Evolutionary conservation across 2,113 vertebrate species (phyloP).

Genomic region (Forbesichthys agassizii): DNA sequence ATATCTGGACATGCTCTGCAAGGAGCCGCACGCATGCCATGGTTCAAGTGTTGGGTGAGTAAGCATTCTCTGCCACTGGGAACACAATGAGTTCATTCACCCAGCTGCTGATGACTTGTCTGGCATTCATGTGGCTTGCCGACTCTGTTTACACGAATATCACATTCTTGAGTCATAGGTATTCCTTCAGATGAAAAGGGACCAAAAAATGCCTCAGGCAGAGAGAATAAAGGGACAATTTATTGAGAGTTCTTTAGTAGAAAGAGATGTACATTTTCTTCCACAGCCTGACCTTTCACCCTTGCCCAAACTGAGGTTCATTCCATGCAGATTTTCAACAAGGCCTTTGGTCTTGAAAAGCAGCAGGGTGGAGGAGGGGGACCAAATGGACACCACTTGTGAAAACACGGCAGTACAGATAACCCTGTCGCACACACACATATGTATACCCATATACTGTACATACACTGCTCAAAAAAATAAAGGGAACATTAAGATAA

Average conservation of each 20-base stretch:
- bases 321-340: too few relatives aligned
- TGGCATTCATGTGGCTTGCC: constrained; percentile 50
- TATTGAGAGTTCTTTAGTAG: background rate
- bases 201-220: constrained; percentile 24
- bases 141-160: constrained; percentile 63
- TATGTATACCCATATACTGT: background rate
- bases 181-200: constrained; percentile 16
- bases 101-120: constrained; percentile 60
- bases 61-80: constrained; percentile 8
- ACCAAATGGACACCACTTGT: constrained; percentile 71
- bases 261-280: background rate
- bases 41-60: constrained; percentile 33
- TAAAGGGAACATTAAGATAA: too few relatives aligned
- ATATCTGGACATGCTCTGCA: constrained; percentile 23
- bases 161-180: constrained; percentile 60
- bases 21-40: constrained; percentile 24
- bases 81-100: constrained; percentile 67
- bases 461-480: too few relatives aligned
- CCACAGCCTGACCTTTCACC: background rate
- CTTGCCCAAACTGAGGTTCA: too few relatives aligned
- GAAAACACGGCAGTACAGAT: constrained; percentile 63
- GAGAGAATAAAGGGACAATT: constrained; percentile 2
- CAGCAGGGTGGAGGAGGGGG: constrained; percentile 10
- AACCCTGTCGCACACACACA: background rate
- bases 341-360: constrained; percentile 48